Evolutionary conservation across 64 coral and sea anemone species (phyloP), one percentile per base, ranked within the genome.

Genomic region (Pocillopora damicornis): DNA sequence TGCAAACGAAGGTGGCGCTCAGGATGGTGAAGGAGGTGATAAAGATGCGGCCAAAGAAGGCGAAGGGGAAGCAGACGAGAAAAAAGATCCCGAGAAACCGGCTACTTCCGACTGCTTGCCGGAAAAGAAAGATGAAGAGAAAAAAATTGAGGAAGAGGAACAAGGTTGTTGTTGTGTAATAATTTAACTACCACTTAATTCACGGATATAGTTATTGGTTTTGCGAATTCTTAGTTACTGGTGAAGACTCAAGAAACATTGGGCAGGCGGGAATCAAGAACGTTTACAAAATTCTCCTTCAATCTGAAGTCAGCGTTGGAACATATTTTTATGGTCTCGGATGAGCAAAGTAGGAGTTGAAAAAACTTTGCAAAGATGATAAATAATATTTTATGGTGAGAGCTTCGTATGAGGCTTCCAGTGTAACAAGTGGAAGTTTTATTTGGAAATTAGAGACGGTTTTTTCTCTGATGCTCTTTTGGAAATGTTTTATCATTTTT

Each of bases 141-240:
- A 88, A 76, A 57, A 45, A 60, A 51, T 36, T 1, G 68, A 76
- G 20, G 88, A 89, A 35, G 88, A 88, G 17, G 90, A 92, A 13
- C 78, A 91, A 67, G 89, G 80, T 0, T 91, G 89, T 13, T 91
- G 89, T 91, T 91, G 89, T 91, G 73, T 91, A 18, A 56, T 91
- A 45, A 34, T 91, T 77, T 91, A 91, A 76, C 89, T 15, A 11
- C 63, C 37, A n/a, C 67, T 25, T 8, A 1, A 11, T 20, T 71
- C 22, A 71, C 9, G 67, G 20, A 10, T 23, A 26, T 23, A 20
- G 5, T 5, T 71, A 25, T 9, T 25, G 22, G 22, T 2, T 71
- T 71, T 25, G 16, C 67, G 11, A 23, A 71, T 23, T 71, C 1
- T 85, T 20, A 71, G 10, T 58, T 73, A n/a, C 20, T 25, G 37